Evolutionary conservation across 2,797 vertebrate genomes (phyloP).

Genomic region (Cottoperca gobio): DNA sequence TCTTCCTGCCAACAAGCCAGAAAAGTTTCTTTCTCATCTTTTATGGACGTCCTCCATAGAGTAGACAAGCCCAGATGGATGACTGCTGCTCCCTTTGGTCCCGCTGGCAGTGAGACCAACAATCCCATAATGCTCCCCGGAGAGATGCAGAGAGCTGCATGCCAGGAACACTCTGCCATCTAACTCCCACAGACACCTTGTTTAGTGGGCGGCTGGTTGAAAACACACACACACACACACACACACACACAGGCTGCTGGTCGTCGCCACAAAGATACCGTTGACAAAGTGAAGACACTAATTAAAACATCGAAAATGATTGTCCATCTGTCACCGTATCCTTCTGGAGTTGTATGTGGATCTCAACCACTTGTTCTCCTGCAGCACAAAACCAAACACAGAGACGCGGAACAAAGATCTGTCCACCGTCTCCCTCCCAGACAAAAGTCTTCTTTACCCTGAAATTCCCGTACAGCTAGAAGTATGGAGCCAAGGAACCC

Average conservation of each 20-base stretch:
- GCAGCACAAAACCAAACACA: constrained; percentile 27
- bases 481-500: constrained; percentile 24
- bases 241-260: constrained; percentile 47
- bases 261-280: constrained; percentile 53
- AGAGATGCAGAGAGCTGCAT: constrained; percentile 55
- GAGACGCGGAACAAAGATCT: constrained; percentile 18
- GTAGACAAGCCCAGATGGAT: constrained; percentile 78
- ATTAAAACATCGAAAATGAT: constrained; percentile 76
- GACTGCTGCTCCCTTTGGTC: constrained; percentile 79
- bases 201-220: constrained; percentile 73
- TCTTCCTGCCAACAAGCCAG: constrained; percentile 45
- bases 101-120: constrained; percentile 66
- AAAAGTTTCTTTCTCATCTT: constrained; percentile 71
- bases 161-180: constrained; percentile 78
- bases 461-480: constrained; percentile 57
- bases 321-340: constrained; percentile 75
- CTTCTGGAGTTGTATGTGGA: constrained; percentile 43
- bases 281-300: constrained; percentile 62
- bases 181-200: constrained; percentile 78
- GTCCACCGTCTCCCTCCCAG: constrained; percentile 59
- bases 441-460: constrained; percentile 59
- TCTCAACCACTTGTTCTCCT: constrained; percentile 49
- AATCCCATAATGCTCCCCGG: constrained; percentile 70
- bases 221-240: constrained; percentile 40
- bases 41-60: constrained; percentile 60